These are phyloP conservation scores for Wiebesia pumilae DNA, from an alignment of 1,140 invertebrate species.

Conservation along the genomic window DNA sequence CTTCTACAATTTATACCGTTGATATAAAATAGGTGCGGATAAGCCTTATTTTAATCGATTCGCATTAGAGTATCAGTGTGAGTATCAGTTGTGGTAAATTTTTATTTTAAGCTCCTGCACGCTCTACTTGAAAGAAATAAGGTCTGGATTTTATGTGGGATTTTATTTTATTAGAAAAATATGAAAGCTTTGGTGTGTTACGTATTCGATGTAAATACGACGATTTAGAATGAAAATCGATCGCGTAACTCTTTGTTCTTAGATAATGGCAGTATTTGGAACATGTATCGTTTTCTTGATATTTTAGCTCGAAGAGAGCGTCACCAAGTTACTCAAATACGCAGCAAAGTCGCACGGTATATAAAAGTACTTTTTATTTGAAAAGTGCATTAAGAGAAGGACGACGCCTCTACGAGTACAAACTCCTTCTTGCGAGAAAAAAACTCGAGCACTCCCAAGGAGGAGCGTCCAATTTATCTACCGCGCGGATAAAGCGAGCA, in stretches of 20 bases:
- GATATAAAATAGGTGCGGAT: neutral
- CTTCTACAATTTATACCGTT: neutral
- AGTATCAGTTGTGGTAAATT: neutral
- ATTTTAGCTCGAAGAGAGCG: no score
- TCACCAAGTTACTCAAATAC: neutral
- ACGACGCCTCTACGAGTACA: neutral
- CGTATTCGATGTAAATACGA: neutral
- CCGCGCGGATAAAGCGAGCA: neutral
- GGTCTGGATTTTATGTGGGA: neutral
- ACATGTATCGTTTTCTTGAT: no score
- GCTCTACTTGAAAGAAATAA: neutral
- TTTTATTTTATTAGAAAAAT: no score
- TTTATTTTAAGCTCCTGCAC: neutral
- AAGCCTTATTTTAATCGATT: constrained; percentile 18
- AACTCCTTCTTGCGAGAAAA: neutral
- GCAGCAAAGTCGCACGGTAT: neutral
- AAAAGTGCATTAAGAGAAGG: neutral
- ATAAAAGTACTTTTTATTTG: neutral
- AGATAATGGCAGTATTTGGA: no score
- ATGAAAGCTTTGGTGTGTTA: no score
- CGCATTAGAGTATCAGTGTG: neutral
- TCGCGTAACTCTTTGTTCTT: no score
- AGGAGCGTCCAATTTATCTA: neutral
- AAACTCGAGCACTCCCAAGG: neutral
- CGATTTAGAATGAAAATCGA: neutral